phyloP scores from a whole-genome alignment of 64 coral and sea anemone genomes.

The Montipora foliosa region DNA sequence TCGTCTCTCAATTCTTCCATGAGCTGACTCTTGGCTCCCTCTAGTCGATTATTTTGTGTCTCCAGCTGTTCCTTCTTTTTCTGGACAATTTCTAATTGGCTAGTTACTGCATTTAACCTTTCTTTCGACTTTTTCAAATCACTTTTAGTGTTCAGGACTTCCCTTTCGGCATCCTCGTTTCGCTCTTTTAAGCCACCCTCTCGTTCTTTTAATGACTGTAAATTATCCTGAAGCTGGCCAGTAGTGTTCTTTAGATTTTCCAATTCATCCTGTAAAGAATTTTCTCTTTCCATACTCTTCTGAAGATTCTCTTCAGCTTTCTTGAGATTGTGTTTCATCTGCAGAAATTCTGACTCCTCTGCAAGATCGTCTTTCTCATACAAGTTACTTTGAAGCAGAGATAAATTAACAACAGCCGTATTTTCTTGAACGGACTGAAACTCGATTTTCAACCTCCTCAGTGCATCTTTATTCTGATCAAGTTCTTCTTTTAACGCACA shows the following conservation, averaged over 20 bases:
- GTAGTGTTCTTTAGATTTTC: neutral
- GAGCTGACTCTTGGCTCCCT: neutral
- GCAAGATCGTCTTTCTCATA: neutral
- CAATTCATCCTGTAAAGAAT: conserved; percentile 16
- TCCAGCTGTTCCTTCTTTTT: neutral
- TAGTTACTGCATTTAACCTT: neutral
- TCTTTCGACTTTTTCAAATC: neutral
- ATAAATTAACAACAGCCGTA: neutral
- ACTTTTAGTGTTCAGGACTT: neutral
- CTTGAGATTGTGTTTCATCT: conserved; percentile 12
- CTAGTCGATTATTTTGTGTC: conserved; percentile 20
- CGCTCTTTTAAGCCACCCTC: neutral
- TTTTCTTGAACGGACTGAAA: conserved; percentile 17
- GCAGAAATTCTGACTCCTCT: neutral
- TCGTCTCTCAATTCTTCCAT: neutral
- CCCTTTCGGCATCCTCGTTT: neutral
- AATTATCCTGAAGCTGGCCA: neutral
- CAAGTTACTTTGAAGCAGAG: neutral
- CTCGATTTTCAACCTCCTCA: conserved; percentile 33
- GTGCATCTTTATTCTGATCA: neutral
- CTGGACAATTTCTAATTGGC: neutral
- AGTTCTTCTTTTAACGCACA: conserved; percentile 13
- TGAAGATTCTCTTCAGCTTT: conserved; percentile 19
- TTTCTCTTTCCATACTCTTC: neutral
- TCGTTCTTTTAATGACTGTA: neutral